Base-by-base conservation (phyloP, 2,797 vertebrate species). In the Myripristis jacobus region DNA sequence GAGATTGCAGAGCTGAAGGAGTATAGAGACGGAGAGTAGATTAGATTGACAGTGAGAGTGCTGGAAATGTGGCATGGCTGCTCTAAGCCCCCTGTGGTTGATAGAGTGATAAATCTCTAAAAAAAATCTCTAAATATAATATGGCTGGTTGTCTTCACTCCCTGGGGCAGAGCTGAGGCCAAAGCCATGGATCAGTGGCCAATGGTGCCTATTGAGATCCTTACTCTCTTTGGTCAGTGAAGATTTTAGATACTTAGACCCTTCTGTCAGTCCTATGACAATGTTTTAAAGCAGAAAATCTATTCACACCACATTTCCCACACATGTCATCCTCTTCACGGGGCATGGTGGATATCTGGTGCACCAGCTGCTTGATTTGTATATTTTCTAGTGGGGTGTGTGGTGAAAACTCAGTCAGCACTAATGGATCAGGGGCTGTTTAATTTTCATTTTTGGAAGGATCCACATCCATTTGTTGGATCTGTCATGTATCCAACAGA, bases 271-370 rank as follows among this genome's bases (percentile, higher is more conserved):
- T 22, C 19, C 31, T 16, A 25, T 24, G 22, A 15, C 25, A 22
- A 38, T 43, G 29, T 22, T 38, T 41, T 22, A 43, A 21, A 41
- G 56, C 9, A 24, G 19, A 19, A 61, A 44, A 31, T 61, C 43
- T 12, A 31, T 71, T 74, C 51, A 70, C n/a, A 63, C 48, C 43
- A 52, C n/a, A 43, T 60, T 57, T 34, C 8, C 10, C 41, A 18
- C 2, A 41, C 52, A 52, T 58, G 22, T 68, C 54, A 55, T 72
- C 41, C 25, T 69, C 3, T 48, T 19, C 24, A 69, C 12, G 55
- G 66, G 16, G 22, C 29, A 67, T n/a, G 1, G 7, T 41, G 55
- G 62, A 54, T 48, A 44, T 43, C 18, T 46, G 54, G 58, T 12
- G 59, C 11, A 54, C 3, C 46, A 41, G 8, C 29, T 56, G 44